Evolutionary conservation across 37 sponge, comb jelly and placozoan species (phyloP), one percentile per base, ranked within the genome.

Genomic region (Theonella swinhoei): DNA sequence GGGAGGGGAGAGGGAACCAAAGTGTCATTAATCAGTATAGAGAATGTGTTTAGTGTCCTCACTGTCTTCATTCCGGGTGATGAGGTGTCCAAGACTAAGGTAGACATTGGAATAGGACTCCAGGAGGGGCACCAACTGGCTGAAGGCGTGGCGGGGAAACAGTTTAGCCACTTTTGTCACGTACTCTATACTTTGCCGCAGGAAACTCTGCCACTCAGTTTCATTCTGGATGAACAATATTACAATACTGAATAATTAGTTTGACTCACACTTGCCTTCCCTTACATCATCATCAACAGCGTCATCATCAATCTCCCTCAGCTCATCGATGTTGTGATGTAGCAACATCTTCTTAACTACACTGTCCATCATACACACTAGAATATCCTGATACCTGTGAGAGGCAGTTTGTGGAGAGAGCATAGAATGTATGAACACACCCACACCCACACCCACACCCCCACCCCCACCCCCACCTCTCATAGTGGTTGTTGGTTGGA

Each of bases 131-230:
- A 89, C 89, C 39, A 93, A 30, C 78, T 82, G 34, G 41, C 88
- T 83, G 79, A 95, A 89, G 35, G 85, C 82, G 36, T 88, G 80
- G 11, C 29, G 34, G 0, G 95, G 90, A 70, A 81, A 89, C 0
- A 95, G 84, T 60, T 95, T 89, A n/a, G 95, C 83, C 26, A 89
- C 84, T 30, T 88, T 85, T 22, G 86, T 92, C n/a, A 91, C 78
- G 19, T 91, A 80, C 64, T 95, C 95, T 26, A 91, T 37, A 42
- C 77, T 73, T 37, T 86, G 87, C 4, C 89, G 72, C 17, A 95
- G 66, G 37, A 95, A 95, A 39, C 78, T 68, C 87, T 91, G 89
- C 92, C 92, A 95, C 42, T 95, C 95, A 59, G 95, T 91, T 70
- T 91, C 95, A 70, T 95, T 80, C 94, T 93, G 72, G 25, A 63